Evolutionary conservation across 2,113 vertebrate species (phyloP).

Genomic region (Thamnaconus septentrionalis): DNA sequence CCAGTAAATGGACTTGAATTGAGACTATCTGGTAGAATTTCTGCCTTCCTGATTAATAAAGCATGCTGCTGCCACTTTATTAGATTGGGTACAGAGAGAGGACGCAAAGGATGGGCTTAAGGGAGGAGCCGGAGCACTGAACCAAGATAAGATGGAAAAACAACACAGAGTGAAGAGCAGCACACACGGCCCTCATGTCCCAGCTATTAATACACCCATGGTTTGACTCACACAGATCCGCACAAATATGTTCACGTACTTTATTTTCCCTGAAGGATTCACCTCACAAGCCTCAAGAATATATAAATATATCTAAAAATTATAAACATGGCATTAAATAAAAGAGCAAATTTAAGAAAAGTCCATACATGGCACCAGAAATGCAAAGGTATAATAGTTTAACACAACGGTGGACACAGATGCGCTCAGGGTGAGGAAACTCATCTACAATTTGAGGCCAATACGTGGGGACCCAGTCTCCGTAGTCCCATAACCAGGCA

Average conservation of each 20-base stretch:
- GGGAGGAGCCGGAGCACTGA: constrained; percentile 45
- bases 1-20: constrained; percentile 11
- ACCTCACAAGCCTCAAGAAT: constrained; percentile 51
- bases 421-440: constrained; percentile 50
- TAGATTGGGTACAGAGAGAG: constrained; percentile 47
- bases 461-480: constrained; percentile 34
- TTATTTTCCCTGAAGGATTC: constrained; percentile 55
- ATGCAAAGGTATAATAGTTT: constrained; percentile 17
- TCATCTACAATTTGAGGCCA: constrained; percentile 36
- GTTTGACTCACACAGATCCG: constrained; percentile 26
- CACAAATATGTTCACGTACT: constrained; percentile 42
- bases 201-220: neutral
- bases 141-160: constrained; percentile 43
- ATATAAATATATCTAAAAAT: constrained; percentile 66
- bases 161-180: constrained; percentile 1
- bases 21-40: constrained; percentile 11
- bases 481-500: constrained; percentile 61
- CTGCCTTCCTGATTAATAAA: constrained; percentile 15
- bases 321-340: constrained; percentile 61
- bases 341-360: constrained; percentile 61
- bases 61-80: constrained; percentile 47
- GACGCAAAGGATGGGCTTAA: constrained; percentile 20
- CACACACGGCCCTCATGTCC: neutral
- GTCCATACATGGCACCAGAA: constrained; percentile 40
- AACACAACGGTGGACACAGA: constrained; percentile 25